A percentile compares a stretch with the other conserved stretches of the same genome.
Conservation (phyloP, 2,797 vertebrate species). For the Triplophysa yarkandensis region DNA sequence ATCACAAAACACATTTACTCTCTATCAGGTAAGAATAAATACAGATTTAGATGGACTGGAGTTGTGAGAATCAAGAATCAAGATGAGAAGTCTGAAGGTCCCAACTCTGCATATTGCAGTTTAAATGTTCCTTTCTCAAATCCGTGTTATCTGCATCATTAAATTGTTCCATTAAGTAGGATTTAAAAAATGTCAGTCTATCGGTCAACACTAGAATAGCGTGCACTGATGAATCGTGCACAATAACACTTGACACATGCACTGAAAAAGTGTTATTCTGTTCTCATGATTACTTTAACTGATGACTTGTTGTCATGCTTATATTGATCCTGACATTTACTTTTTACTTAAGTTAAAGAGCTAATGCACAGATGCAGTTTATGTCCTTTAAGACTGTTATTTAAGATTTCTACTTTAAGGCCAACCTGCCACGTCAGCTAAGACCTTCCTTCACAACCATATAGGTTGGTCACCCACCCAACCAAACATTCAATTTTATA, state of each 20-base stretch:
- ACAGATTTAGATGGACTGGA: background rate
- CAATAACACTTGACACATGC: background rate
- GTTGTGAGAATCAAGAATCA: background rate
- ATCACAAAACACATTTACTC: background rate
- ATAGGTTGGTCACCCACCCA: no score
- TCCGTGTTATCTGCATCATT: background rate
- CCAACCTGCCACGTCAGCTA: constrained; percentile 58
- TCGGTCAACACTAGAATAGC: background rate
- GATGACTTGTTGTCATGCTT: background rate
- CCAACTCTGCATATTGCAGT: background rate
- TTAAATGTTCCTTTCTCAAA: background rate
- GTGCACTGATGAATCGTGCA: background rate
- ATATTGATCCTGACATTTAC: background rate
- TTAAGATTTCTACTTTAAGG: constrained; percentile 48
- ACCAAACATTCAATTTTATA: constrained; percentile 53
- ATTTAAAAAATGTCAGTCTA: background rate
- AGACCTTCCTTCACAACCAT: no score
- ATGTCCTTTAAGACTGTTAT: constrained; percentile 13
- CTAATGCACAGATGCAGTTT: constrained; percentile 17
- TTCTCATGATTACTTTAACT: background rate
- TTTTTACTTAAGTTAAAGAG: background rate
- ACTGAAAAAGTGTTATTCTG: background rate
- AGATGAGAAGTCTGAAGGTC: background rate
- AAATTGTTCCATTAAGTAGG: no score
- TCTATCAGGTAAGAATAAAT: background rate